A percentile compares a stretch with the other conserved stretches of the same genome.
phyloP scores from a whole-genome alignment of 2,797 vertebrate genomes.

The Rhadinocentrus ornatus region DNA sequence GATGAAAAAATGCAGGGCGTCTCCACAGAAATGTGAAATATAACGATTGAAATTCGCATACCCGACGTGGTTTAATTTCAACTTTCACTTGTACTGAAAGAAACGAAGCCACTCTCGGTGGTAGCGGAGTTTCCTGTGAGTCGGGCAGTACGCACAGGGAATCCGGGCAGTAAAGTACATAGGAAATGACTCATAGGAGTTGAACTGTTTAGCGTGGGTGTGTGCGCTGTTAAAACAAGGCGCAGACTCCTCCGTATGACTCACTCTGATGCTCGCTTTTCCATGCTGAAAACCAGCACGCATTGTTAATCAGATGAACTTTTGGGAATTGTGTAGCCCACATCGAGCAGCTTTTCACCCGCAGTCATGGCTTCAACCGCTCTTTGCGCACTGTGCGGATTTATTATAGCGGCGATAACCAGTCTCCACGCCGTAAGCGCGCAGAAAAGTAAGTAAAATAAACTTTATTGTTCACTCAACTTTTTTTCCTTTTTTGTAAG shows the following conservation, averaged over 20 bases:
- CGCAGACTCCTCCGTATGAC: constrained; percentile 81
- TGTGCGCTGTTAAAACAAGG: constrained; percentile 86
- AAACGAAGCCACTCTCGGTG: constrained; percentile 32
- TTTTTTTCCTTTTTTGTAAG: neutral
- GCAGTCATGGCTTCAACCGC: constrained; percentile 71
- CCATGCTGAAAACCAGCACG: constrained; percentile 76
- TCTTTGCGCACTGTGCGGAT: constrained; percentile 71
- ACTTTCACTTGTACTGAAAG: constrained; percentile 37
- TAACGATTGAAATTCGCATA: constrained; percentile 14
- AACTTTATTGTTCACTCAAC: neutral
- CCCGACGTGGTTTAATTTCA: constrained; percentile 26
- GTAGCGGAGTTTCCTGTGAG: constrained; percentile 73
- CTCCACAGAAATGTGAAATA: constrained; percentile 35
- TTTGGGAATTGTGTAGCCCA: constrained; percentile 69
- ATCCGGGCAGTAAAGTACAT: constrained; percentile 75
- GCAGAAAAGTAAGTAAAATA: constrained; percentile 78
- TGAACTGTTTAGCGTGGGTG: constrained; percentile 83
- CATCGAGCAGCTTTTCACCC: constrained; percentile 53
- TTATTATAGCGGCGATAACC: constrained; percentile 70
- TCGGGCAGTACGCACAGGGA: constrained; percentile 61
- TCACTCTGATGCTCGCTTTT: constrained; percentile 83
- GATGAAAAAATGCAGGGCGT: constrained; percentile 31
- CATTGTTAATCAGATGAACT: constrained; percentile 76
- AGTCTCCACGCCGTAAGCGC: constrained; percentile 70
- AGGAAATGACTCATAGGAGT: constrained; percentile 86